Conservation (phyloP, 2,888 invertebrate genomes). For the Malacosoma neustria region DNA sequence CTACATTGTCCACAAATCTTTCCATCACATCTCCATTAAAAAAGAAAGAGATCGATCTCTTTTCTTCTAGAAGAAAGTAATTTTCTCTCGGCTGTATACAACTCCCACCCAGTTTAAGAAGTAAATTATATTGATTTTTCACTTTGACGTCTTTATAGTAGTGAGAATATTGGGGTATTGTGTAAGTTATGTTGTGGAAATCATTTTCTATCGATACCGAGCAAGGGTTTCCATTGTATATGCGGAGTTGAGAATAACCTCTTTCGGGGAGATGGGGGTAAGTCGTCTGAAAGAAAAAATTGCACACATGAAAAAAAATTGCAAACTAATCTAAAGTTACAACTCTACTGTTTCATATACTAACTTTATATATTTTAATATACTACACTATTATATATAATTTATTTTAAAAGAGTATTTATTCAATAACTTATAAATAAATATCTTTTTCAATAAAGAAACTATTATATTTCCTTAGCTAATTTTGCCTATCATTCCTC, state of each 20-base stretch:
- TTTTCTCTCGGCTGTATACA: conserved; percentile 30
- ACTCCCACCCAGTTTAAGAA: conserved; percentile 27
- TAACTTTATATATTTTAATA: too few relatives aligned
- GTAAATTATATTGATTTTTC: conserved; percentile 19
- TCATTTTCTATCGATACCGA: conserved; percentile 61
- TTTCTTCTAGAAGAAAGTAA: conserved; percentile 34
- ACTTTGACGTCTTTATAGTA: conserved; percentile 30
- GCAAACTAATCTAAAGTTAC: too few relatives aligned
- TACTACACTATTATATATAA: too few relatives aligned
- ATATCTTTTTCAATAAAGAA: too few relatives aligned
- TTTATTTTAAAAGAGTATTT: too few relatives aligned
- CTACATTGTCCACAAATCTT: conserved; percentile 53
- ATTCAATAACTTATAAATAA: too few relatives aligned
- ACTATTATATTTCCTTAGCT: too few relatives aligned
- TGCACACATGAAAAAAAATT: too few relatives aligned
- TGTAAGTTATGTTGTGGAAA: conserved; percentile 36
- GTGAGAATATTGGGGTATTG: conserved; percentile 35
- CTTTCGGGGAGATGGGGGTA: conserved; percentile 72
- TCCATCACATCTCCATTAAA: conserved; percentile 25
- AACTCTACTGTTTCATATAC: too few relatives aligned
- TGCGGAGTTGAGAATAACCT: conserved; percentile 72
- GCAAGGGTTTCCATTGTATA: conserved; percentile 75
- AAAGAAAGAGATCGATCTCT: conserved; percentile 41
- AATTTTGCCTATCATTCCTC: too few relatives aligned
- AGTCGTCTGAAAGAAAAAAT: conserved; percentile 58